Conservation (phyloP, 64 coral and sea anemone genomes). For the Montipora foliosa region DNA sequence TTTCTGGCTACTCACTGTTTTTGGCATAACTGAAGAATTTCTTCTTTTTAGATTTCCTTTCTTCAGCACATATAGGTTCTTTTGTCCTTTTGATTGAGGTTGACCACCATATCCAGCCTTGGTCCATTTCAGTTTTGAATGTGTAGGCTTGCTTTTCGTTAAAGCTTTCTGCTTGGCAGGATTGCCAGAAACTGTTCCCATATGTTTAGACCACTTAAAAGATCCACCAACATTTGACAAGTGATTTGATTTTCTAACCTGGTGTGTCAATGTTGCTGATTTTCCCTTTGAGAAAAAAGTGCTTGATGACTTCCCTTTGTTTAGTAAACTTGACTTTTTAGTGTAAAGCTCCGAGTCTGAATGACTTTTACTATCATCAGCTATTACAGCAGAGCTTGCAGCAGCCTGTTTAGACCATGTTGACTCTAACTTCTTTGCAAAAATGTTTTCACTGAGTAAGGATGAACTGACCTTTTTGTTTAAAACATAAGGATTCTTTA, state of each 20-base stretch:
- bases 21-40: background rate
- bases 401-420: conserved; percentile 1
- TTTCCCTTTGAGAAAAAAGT: background rate
- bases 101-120: conserved; percentile 20
- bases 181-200: background rate
- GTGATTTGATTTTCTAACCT: background rate
- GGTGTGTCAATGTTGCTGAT: background rate
- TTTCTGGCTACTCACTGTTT: background rate
- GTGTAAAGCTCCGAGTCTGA: conserved; percentile 30
- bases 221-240: background rate
- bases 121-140: conserved; percentile 56
- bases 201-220: conserved; percentile 36
- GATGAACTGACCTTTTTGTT: conserved; percentile 2
- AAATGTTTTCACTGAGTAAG: background rate
- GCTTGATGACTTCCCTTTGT: background rate
- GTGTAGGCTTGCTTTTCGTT: conserved; percentile 21
- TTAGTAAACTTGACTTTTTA: conserved; percentile 9
- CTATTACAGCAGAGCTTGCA: background rate
- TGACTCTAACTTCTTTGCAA: conserved; percentile 12
- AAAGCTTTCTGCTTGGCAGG: background rate
- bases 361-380: conserved; percentile 22
- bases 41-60: conserved; percentile 2
- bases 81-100: background rate
- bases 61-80: conserved; percentile 5
- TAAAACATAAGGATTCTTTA: conserved; percentile 41